phyloP scores from a whole-genome alignment of 2,113 vertebrate species.

The Cyanocitta stelleri region DNA sequence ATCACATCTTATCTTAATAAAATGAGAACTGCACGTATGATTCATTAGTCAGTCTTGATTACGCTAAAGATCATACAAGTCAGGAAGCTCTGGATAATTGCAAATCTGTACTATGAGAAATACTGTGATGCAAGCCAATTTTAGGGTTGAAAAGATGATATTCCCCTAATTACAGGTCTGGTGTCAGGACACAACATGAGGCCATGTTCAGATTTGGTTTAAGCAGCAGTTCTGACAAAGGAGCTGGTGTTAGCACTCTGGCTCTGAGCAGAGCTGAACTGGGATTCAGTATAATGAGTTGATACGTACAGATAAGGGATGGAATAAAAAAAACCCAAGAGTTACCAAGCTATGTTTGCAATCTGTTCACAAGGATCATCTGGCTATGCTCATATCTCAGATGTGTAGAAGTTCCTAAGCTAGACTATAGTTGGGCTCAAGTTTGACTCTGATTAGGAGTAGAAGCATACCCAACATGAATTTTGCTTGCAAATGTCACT shows the following conservation, averaged over 20 bases:
- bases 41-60: neutral
- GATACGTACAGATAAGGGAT: neutral
- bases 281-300: neutral
- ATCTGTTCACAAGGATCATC: neutral
- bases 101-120: neutral
- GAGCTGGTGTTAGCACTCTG: neutral
- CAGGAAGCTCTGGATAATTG: neutral
- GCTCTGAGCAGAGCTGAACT: neutral
- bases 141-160: neutral
- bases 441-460: neutral
- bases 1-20: neutral
- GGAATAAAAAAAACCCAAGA: neutral
- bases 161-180: neutral
- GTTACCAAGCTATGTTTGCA: neutral
- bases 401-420: neutral
- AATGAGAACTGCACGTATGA: rapidly evolving
- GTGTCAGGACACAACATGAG: neutral
- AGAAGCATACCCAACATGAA: neutral
- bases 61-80: too few relatives aligned
- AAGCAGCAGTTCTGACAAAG: neutral
- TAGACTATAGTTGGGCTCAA: neutral
- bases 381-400: neutral
- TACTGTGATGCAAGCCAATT: neutral
- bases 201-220: neutral
- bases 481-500: neutral